Percentiles rank a stretch among this genome's conserved stretches.
Conservation (phyloP, 1,140 invertebrate species). For the Zaprionus vittiger region DNA sequence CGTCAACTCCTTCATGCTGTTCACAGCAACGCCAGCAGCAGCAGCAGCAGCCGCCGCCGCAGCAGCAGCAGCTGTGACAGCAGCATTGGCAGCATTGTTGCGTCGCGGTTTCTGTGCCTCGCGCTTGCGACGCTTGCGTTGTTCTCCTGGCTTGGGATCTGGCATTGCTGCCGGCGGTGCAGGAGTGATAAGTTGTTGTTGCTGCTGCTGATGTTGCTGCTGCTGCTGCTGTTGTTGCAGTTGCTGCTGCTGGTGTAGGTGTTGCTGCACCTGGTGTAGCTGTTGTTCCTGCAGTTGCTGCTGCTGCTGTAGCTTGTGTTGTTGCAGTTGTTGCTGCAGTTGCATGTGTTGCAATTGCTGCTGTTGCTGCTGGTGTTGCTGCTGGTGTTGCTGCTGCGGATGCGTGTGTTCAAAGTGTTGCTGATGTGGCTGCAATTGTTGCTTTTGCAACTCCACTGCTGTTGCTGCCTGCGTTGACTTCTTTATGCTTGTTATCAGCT, state of each 20-base stretch:
- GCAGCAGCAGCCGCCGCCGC: slow-evolving; percentile 83
- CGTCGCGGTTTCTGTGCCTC: slow-evolving; percentile 93
- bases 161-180: neutral
- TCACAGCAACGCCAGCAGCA: slow-evolving; percentile 4
- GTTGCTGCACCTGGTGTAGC: slow-evolving; percentile 5
- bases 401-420: slow-evolving; percentile 11
- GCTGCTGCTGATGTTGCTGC: slow-evolving; percentile 26
- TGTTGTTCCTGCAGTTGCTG: slow-evolving; percentile 17
- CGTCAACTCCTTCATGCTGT: slow-evolving; percentile 44
- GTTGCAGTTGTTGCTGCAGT: slow-evolving; percentile 8
- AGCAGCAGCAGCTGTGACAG: slow-evolving; percentile 75
- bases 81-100: slow-evolving; percentile 85
- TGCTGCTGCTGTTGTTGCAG: slow-evolving; percentile 8
- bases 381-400: slow-evolving; percentile 12
- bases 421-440: slow-evolving; percentile 6
- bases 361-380: slow-evolving; percentile 15
- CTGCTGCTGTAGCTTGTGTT: slow-evolving; percentile 17
- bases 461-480: neutral
- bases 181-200: slow-evolving; percentile 16
- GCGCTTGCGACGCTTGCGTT: slow-evolving; percentile 91
- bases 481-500: slow-evolving; percentile 16
- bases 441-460: neutral
- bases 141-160: slow-evolving; percentile 59
- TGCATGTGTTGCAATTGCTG: slow-evolving; percentile 4
- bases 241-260: slow-evolving; percentile 19